These are phyloP conservation scores for Drosophila neotestacea DNA, from an alignment of 2,888 invertebrate species.

Conservation along the genomic window DNA sequence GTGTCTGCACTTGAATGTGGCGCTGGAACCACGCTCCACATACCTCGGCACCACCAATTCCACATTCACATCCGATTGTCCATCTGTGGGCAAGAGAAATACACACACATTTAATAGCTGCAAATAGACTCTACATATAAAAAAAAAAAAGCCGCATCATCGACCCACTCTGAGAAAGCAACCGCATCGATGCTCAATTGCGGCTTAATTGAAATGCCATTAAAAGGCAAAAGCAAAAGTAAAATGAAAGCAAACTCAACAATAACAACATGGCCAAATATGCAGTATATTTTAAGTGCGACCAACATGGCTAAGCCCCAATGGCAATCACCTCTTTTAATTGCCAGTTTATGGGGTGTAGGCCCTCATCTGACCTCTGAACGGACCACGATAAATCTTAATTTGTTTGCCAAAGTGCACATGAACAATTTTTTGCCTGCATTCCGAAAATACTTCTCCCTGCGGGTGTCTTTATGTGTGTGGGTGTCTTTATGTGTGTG, in stretches of 20 bases:
- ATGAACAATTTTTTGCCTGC: constrained; percentile 60
- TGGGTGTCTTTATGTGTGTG: constrained; percentile 11
- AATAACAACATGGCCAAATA: constrained; percentile 31
- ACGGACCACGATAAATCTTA: constrained; percentile 71
- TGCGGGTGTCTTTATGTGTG: constrained; percentile 7
- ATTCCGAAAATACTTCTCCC: constrained; percentile 22
- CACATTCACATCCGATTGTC: constrained; percentile 87
- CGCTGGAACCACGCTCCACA: constrained; percentile 90
- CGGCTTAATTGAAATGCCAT: constrained; percentile 71
- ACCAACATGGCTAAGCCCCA: constrained; percentile 13
- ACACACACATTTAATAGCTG: constrained; percentile 14
- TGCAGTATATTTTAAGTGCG: constrained; percentile 46
- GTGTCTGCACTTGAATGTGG: constrained; percentile 90
- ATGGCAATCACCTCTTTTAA: constrained; percentile 24
- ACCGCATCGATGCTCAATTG: constrained; percentile 42
- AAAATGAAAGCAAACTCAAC: constrained; percentile 8
- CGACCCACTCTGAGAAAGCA: constrained; percentile 13
- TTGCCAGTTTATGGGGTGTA: constrained; percentile 39
- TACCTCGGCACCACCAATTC: constrained; percentile 90
- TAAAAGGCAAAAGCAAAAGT: constrained; percentile 44
- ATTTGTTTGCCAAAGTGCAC: constrained; percentile 74
- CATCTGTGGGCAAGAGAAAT: constrained; percentile 73
- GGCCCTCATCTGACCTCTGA: constrained; percentile 32
- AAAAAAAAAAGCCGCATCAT: constrained; percentile 15
- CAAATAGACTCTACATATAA: constrained; percentile 7